A percentile compares a stretch with the other conserved stretches of the same genome.
Evolutionary conservation across 2,888 invertebrate species (phyloP).

Genomic region (Craniophora ligustri): DNA sequence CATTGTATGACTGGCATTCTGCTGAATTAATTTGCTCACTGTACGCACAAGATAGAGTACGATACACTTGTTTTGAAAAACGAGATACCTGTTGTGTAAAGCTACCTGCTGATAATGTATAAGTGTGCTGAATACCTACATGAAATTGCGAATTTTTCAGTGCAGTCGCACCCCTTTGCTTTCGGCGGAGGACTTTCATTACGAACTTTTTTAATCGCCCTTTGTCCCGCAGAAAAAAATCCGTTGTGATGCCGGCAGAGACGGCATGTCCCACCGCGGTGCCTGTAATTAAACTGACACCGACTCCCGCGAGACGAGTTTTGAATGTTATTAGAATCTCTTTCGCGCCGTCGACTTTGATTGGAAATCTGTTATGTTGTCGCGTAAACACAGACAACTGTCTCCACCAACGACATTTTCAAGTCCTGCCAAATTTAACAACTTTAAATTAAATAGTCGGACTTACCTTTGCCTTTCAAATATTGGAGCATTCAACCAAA

Average conservation of each 20-base stretch:
- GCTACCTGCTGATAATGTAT: constrained; percentile 4
- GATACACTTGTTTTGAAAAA: not conserved
- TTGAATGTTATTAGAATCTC: constrained; percentile 88
- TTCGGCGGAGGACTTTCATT: constrained; percentile 81
- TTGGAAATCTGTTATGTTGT: constrained; percentile 80
- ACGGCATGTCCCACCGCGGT: constrained; percentile 70
- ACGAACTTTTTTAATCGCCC: constrained; percentile 88
- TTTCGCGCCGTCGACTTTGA: constrained; percentile 84
- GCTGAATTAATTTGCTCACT: constrained; percentile 13
- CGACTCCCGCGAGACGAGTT: constrained; percentile 83
- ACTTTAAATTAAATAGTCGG: constrained; percentile 45
- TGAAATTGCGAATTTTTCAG: constrained; percentile 61
- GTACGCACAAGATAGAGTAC: not conserved
- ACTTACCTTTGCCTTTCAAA: constrained; percentile 37
- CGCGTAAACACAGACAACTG: constrained; percentile 62
- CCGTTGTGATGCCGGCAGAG: constrained; percentile 79
- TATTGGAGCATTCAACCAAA: constrained; percentile 33
- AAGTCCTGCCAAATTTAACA: constrained; percentile 34
- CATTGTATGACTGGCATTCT: constrained; percentile 12
- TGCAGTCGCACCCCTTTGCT: constrained; percentile 77
- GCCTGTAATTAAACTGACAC: constrained; percentile 87
- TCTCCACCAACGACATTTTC: constrained; percentile 42
- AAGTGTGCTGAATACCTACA: constrained; percentile 32
- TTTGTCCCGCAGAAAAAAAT: constrained; percentile 85
- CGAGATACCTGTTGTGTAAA: not conserved